Base-by-base conservation (phyloP, 2,888 invertebrate species). In the Xestobium rufovillosum region DNA sequence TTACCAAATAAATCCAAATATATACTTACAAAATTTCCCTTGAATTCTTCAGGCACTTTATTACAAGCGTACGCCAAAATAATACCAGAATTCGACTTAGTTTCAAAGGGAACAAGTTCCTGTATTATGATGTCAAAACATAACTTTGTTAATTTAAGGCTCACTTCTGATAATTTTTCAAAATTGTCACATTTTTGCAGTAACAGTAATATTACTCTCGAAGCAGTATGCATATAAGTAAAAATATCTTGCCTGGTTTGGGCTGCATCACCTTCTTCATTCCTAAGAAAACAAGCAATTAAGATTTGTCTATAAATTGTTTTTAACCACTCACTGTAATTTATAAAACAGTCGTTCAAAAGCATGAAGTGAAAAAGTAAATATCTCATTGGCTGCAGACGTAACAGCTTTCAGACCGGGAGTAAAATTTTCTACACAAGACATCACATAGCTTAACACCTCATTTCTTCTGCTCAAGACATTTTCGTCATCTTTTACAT, bases 81-180 rank as follows among this genome's bases (percentile, higher is more conserved):
- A 23, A 78, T 68, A 0, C 76, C 80, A 43, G 73, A 72, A 49
- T 80, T 74, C 3, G 72, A 71, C 52, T 78, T 78, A 0, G 77
- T 73, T 50, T 82, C 80, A 71, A 79, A 76, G 0, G 77, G 74
- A 2, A 76, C 66, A 39, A 74, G 72, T 3, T 63, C 61, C 47
- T 75, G 47, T 10, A 44, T 45, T 10, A 63, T 49, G 15, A 61
- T 43, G 25, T 53, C 38, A 37, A 57, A 53, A 28, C 48, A 45
- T 14, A 35, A 32, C 11, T 42, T 23, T 34, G 49, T 35, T 14
- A 55, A 34, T 23, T 43, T 41, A 4, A 39, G 32, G 26, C 43
- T 45, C 25, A 44, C 31, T 14, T 38, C 31, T 9, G 39, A 19
- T n/a, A 45, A 31, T 13, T 36, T 17, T 4, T 29, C 26, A 23